Evolutionary conservation across 2,113 vertebrate genomes (phyloP), one percentile per base, ranked within the genome.

Genomic region (Sciurus niger): DNA sequence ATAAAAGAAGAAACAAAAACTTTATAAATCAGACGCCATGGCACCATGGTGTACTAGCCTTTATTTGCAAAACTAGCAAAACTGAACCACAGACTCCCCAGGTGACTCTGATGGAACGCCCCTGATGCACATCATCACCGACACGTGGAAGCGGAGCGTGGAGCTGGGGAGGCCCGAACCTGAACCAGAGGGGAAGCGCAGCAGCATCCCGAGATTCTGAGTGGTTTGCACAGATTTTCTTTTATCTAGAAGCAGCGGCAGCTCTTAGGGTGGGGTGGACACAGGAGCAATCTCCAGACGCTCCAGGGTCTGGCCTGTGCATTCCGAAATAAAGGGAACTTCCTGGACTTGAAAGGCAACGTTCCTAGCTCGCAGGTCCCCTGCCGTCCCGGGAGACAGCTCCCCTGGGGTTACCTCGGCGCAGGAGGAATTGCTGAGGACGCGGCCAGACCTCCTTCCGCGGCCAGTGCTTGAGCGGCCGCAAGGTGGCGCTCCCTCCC

Each of bases 251-350:
- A 51, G 34, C 24, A 20, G 1, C 46, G 30, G 17, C 22, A 86
- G 30, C n/a, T 79, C 60, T 80, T 63, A 43, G 79, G 43, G 11
- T 46, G 18, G 20, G 32, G 40, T 37, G 46, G n/a, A 63, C 48
- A 32, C 25, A 65, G 43, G 46, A 68, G 34, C 53, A 32, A 90
- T 14, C n/a, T n/a, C 37, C 48, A 68, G 60, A 68, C 17, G 73
- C 63, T 67, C 24, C 46, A 5, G 8, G 53, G 65, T 92, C 30
- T 89, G 84, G 67, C 34, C 58, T 8, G 18, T n/a, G 32, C 13
- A 2, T 85, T 93, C 51, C 85, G n/a, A 63, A 94, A 93, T 43
- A 11, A 92, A 89, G 79, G 32, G 32, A 51, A 84, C 13, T 88
- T 84, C 22, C 48, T 68, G 55, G 11, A 37, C 73, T 92, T 68